Percentiles rank a stretch among this genome's conserved stretches.
Evolutionary conservation across 2,888 invertebrate species (phyloP).

Genomic region (Troglohyphantes excavatus): DNA sequence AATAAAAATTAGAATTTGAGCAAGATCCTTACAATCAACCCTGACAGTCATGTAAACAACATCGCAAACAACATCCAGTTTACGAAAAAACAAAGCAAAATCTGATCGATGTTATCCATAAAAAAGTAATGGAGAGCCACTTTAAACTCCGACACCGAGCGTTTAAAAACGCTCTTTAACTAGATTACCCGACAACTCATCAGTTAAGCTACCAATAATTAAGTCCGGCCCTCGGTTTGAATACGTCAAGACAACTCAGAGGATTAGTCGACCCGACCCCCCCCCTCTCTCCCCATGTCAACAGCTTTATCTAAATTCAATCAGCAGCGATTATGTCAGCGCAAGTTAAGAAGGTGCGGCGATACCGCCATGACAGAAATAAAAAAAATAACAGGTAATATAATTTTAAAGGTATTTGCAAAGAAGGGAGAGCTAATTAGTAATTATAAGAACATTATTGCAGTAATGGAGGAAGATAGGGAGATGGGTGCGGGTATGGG

Average conservation of each 20-base stretch:
- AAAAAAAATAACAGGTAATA: conserved; percentile 13
- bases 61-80: too few relatives aligned
- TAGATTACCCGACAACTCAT: conserved; percentile 29
- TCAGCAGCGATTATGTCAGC: conserved; percentile 36
- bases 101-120: conserved; percentile 4
- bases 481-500: not conserved
- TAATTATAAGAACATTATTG: conserved; percentile 55
- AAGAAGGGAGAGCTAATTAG: conserved; percentile 45
- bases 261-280: conserved; percentile 10
- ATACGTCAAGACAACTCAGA: not conserved
- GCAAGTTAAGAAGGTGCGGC: conserved; percentile 31
- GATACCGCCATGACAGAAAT: not conserved
- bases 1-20: too few relatives aligned
- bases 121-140: not conserved
- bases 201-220: conserved; percentile 21
- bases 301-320: conserved; percentile 64
- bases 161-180: conserved; percentile 27
- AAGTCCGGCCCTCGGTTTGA: not conserved
- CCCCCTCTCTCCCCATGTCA: conserved; percentile 43
- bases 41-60: too few relatives aligned
- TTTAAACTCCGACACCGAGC: not conserved
- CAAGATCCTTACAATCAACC: too few relatives aligned
- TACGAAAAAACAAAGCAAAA: conserved; percentile 1
- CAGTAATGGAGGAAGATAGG: conserved; percentile 28
- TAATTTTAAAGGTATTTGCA: not conserved